phyloP scores from a whole-genome alignment of 2,797 vertebrate genomes.

The Rhincodon typus region DNA sequence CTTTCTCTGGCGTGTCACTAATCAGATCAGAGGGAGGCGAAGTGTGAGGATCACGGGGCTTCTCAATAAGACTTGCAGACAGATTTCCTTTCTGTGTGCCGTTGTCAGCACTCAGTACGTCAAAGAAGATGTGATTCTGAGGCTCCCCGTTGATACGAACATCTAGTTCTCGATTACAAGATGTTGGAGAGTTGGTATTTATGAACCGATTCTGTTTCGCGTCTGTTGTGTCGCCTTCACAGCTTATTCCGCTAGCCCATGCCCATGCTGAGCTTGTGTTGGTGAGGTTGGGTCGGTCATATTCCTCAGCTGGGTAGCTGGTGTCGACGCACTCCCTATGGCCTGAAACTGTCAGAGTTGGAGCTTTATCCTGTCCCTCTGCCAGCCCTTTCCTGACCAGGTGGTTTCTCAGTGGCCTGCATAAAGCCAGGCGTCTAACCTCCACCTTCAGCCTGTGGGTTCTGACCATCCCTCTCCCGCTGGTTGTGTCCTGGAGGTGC shows the following conservation, averaged over 20 bases:
- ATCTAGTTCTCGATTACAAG: not conserved
- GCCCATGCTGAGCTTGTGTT: not conserved
- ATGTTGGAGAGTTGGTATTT: not conserved
- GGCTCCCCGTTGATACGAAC: not conserved
- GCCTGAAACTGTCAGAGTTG: no score
- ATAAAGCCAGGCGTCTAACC: not conserved
- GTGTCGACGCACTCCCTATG: not conserved
- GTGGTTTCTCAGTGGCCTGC: not conserved
- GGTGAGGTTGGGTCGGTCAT: not conserved
- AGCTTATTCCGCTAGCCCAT: not conserved
- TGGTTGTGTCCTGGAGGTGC: not conserved
- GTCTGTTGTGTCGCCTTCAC: not conserved
- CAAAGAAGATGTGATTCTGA: not conserved
- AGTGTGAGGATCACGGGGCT: not conserved
- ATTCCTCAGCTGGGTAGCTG: not conserved
- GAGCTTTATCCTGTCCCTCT: not conserved
- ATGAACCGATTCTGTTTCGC: not conserved
- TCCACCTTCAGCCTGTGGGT: not conserved
- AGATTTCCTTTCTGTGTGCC: not conserved
- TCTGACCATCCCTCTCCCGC: not conserved
- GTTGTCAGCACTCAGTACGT: not conserved
- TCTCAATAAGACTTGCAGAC: not conserved
- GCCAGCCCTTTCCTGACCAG: not conserved
- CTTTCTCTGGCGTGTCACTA: not conserved
- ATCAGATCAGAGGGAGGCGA: not conserved